phyloP scores from a whole-genome alignment of 2,113 vertebrate species.

The Rhinoderma darwinii region DNA sequence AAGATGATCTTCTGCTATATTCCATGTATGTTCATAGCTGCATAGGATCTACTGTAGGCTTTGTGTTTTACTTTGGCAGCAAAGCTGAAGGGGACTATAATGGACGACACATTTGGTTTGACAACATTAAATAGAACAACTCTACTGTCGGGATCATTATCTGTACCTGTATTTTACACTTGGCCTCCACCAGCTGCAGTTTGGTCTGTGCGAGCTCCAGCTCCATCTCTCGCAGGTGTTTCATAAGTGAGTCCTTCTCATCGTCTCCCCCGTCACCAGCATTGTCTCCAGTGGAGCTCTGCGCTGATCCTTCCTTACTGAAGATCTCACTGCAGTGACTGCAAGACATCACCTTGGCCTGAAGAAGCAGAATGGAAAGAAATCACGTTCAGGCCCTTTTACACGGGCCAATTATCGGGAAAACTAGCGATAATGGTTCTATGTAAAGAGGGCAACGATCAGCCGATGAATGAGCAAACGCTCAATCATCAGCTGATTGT shows the following conservation, averaged over 20 bases:
- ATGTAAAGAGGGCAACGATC: neutral
- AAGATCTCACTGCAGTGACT: conserved; percentile 94
- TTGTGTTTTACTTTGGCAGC: too few species aligned
- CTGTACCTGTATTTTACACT: conserved; percentile 96
- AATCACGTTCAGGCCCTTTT: conserved; percentile 19
- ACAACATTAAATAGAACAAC: too few species aligned
- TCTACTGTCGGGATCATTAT: too few species aligned
- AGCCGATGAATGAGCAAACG: too few species aligned
- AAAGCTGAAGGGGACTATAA: too few species aligned
- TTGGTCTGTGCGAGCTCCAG: conserved; percentile 98
- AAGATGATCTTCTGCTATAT: too few species aligned
- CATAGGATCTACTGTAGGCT: too few species aligned
- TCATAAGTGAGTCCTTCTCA: conserved; percentile 92
- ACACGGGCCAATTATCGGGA: too few species aligned
- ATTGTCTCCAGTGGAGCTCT: conserved; percentile 74
- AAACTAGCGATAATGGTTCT: too few species aligned
- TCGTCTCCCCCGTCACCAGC: conserved; percentile 80
- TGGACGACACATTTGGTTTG: too few species aligned
- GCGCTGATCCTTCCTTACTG: conserved; percentile 85
- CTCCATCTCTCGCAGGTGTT: conserved; percentile 94
- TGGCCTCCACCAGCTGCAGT: conserved; percentile 97
- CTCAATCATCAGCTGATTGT: too few species aligned
- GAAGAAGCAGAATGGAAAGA: conserved; percentile 64
- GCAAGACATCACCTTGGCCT: conserved; percentile 94
- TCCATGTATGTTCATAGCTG: too few species aligned